Conservation (phyloP, 2,797 vertebrate species). For the Darevskia mixta region DNA sequence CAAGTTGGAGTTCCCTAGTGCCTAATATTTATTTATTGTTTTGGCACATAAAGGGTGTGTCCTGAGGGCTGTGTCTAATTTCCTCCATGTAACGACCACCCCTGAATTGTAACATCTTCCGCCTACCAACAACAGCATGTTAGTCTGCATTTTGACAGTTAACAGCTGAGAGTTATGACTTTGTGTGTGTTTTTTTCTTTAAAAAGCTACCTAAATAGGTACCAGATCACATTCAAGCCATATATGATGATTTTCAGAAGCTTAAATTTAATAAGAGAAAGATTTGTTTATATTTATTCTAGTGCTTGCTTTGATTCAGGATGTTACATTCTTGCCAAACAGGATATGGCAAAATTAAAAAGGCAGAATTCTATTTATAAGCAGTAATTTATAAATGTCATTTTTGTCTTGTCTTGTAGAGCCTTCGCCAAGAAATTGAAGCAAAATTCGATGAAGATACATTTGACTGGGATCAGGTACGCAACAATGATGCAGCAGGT, state of each 20-base stretch:
- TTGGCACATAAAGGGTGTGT: neutral
- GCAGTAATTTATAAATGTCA: neutral
- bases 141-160: neutral
- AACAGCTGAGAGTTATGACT: neutral
- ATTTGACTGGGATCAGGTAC: conserved; percentile 94
- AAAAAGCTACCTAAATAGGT: too few relatives aligned
- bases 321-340: neutral
- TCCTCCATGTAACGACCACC: neutral
- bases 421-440: conserved; percentile 90
- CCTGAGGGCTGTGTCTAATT: neutral
- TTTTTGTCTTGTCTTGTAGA: conserved; percentile 78
- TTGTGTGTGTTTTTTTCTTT: too few relatives aligned
- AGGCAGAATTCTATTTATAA: neutral
- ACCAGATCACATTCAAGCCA: neutral
- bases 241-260: conserved; percentile 3
- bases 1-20: too few relatives aligned
- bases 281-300: neutral
- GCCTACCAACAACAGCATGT: neutral
- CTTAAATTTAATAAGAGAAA: neutral
- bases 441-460: conserved; percentile 83
- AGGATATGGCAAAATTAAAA: neutral
- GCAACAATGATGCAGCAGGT: conserved; percentile 91
- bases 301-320: conserved; percentile 18
- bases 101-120: neutral
- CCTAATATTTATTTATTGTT: neutral